Percentiles rank a stretch among this genome's conserved stretches.
These are phyloP conservation scores for Tanytarsus gracilentus DNA, from an alignment of 2,888 invertebrate species.

Conservation along the genomic window DNA sequence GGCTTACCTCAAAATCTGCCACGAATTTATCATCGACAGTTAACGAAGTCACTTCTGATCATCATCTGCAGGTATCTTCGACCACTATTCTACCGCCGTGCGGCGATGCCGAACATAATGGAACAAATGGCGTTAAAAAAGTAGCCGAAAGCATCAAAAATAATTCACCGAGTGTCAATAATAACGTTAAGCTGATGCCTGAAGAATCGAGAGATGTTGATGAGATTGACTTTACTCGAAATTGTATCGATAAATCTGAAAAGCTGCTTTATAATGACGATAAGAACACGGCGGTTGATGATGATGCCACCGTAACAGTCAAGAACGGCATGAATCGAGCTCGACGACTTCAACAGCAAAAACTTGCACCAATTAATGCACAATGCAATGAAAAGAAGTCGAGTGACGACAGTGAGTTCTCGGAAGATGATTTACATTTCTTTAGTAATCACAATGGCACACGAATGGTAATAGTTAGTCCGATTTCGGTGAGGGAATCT, in stretches of 20 bases:
- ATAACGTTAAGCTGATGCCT: slow-evolving; percentile 5
- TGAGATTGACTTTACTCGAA: not conserved
- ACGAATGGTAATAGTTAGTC: slow-evolving; percentile 21
- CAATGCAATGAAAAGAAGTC: slow-evolving; percentile 13
- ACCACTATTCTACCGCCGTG: not conserved
- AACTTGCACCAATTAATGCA: slow-evolving; percentile 12
- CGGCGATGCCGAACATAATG: not conserved
- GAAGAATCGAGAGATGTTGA: not conserved
- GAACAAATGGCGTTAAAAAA: not conserved
- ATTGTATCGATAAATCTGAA: slow-evolving; percentile 1
- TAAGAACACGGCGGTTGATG: not conserved
- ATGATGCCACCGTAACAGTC: not conserved
- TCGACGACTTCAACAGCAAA: not conserved
- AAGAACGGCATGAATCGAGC: slow-evolving; percentile 23
- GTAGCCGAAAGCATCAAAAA: not conserved
- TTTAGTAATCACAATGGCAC: slow-evolving; percentile 25
- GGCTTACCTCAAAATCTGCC: slow-evolving; percentile 4
- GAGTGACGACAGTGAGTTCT: slow-evolving; percentile 27
- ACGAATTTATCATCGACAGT: not conserved
- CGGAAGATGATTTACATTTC: slow-evolving; percentile 20
- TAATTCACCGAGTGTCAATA: slow-evolving; percentile 8
- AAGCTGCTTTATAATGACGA: not conserved
- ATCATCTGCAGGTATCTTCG: not conserved
- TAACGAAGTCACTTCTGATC: no score
- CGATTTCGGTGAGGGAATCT: slow-evolving; percentile 8